Percentiles rank a stretch among this genome's conserved stretches.
Conservation (phyloP, 2,113 vertebrate genomes). For the Carettochelys insculpta region DNA sequence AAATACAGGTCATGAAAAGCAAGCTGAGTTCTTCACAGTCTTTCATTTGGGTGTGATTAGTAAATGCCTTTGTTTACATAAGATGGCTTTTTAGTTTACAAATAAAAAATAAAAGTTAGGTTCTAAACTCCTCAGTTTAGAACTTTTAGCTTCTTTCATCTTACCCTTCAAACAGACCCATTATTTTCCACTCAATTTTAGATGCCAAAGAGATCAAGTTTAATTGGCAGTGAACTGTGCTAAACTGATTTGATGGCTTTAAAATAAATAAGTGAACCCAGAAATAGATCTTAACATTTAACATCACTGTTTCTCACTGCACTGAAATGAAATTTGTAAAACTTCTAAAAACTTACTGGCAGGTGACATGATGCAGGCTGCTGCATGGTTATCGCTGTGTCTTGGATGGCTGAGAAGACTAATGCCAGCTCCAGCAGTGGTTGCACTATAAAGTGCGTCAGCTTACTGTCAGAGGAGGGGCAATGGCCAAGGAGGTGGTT, state of each 20-base stretch:
- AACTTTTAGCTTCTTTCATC: not conserved
- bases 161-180: not conserved
- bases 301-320: no score
- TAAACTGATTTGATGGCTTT: not conserved
- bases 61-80: not conserved
- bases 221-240: not conserved
- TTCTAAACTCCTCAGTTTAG: not conserved
- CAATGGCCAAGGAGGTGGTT: constrained; percentile 21
- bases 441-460: constrained; percentile 13
- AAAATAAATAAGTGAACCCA: not conserved
- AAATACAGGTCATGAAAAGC: not conserved
- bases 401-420: not conserved
- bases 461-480: constrained; percentile 51
- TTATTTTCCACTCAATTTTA: not conserved
- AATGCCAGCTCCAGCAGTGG: not conserved
- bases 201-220: not conserved
- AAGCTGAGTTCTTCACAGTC: not conserved
- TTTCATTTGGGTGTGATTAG: not conserved
- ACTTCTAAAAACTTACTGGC: constrained; percentile 54
- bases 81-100: not conserved
- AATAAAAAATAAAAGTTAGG: not conserved
- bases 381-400: not conserved
- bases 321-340: not conserved
- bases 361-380: not conserved
- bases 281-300: not conserved